Base-by-base conservation (phyloP, 2,888 invertebrate genomes). In the Phortica okadai region DNA sequence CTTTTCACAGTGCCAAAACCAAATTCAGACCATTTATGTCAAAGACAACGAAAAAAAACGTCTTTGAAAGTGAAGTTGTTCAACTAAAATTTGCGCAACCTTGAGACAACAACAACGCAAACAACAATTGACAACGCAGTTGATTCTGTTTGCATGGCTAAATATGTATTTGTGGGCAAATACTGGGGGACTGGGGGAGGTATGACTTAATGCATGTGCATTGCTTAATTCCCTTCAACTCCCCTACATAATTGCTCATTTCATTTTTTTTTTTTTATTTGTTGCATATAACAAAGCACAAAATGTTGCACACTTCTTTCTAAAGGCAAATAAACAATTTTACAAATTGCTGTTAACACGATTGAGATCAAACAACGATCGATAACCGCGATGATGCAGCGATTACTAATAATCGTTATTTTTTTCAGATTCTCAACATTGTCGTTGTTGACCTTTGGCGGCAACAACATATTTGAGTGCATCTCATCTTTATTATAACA, bases 1-100 rank as follows among this genome's bases (percentile, higher is more conserved):
- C 67, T 67, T 44, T 67, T 67, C 67, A 67, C 67, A 41, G 16
- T 25, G n/a, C 41, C 44, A 66, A 66, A 41, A 67, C 67, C 41
- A 67, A 56, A 72, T 44, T 56, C 70, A 72, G 56, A 54, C 70
- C 56, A 56, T 72, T 72, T 56, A 72, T 72, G 70, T 72, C 70
- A 72, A 72, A 54, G 50, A 50, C 50, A 50, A 50, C 50, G 1
- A 44, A 67, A 44, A 44, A 67, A 42, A 44, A 44, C 67, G 42
- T 42, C 62, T 62, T 62, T 62, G 25, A 62, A 62, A 62, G 62
- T 62, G 25, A 62, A 62, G 62, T 62, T 62, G 62, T 25, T 62
- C 4, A 70, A 50, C 16, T 54, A 56, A 33, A 72, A 54, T 56
- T 72, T 72, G 70, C 70, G 56, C 70, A 72, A 72, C 70, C 70